Evolutionary conservation across 2,113 vertebrate genomes (phyloP).

Genomic region (Cisticola juncidis): DNA sequence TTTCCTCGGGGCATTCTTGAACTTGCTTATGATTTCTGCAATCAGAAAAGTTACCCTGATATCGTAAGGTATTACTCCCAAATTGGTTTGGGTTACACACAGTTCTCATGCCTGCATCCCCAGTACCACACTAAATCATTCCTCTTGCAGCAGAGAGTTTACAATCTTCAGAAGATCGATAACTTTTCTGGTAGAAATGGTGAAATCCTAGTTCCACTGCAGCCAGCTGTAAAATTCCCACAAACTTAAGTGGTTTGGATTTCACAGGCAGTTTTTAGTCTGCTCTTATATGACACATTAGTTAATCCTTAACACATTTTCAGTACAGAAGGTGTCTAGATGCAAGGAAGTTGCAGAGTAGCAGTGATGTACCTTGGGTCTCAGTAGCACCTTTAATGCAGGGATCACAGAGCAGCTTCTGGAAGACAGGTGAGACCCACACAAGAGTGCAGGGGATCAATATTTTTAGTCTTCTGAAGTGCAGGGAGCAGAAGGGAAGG

Average conservation of each 20-base stretch:
- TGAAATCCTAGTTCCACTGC: not conserved
- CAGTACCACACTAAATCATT: not conserved
- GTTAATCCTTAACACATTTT: not conserved
- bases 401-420: not conserved
- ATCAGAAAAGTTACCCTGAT: not conserved
- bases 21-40: not conserved
- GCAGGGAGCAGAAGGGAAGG: not conserved
- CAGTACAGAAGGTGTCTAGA: not conserved
- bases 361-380: not conserved
- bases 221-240: slow-evolving; percentile 14
- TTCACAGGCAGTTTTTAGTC: not conserved
- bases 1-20: not conserved
- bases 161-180: not conserved
- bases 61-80: not conserved
- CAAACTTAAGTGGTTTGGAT: not conserved
- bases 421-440: not conserved
- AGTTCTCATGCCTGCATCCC: not conserved
- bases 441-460: not conserved
- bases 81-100: not conserved
- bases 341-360: not conserved
- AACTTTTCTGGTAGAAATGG: not conserved
- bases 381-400: not conserved
- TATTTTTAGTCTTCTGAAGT: not conserved
- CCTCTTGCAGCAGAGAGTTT: not conserved
- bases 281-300: not conserved